A percentile compares a stretch with the other conserved stretches of the same genome.
phyloP scores from a whole-genome alignment of 2,888 invertebrate genomes.

The Eupithecia subfuscata region DNA sequence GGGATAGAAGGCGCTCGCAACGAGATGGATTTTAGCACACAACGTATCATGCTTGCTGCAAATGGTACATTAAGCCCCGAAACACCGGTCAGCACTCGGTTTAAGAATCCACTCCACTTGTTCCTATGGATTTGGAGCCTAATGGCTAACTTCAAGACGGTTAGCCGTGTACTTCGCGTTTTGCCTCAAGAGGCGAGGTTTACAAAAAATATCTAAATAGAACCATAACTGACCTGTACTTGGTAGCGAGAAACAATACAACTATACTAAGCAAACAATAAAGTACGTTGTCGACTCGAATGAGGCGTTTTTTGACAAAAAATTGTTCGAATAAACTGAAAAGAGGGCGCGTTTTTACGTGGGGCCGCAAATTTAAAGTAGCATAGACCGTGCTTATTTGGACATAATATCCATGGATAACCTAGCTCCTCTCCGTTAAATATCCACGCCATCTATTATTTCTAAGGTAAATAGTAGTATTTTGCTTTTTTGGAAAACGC shows the following conservation, averaged over 20 bases:
- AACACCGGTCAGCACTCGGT: neutral
- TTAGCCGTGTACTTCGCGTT: neutral
- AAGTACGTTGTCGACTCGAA: slow-evolving; percentile 34
- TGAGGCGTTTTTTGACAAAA: no score
- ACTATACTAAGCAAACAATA: slow-evolving; percentile 33
- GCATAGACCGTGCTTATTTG: no score
- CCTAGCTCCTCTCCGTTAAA: no score
- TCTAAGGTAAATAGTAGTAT: no score
- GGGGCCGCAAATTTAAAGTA: no score
- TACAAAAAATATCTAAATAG: neutral
- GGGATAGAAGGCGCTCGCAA: no score
- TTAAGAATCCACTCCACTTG: neutral
- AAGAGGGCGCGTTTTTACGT: no score
- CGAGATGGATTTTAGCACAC: neutral
- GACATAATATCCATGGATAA: no score
- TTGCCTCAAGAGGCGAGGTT: neutral
- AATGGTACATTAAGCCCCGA: neutral
- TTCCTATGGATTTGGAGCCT: neutral
- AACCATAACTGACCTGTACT: slow-evolving; percentile 29
- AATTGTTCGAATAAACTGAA: no score
- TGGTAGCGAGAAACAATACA: slow-evolving; percentile 30
- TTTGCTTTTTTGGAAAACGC: no score
- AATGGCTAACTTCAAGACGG: neutral
- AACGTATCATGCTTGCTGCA: neutral
- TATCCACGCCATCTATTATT: no score